Conservation (phyloP, 2,797 vertebrate species). For the Nothura maculosa region DNA sequence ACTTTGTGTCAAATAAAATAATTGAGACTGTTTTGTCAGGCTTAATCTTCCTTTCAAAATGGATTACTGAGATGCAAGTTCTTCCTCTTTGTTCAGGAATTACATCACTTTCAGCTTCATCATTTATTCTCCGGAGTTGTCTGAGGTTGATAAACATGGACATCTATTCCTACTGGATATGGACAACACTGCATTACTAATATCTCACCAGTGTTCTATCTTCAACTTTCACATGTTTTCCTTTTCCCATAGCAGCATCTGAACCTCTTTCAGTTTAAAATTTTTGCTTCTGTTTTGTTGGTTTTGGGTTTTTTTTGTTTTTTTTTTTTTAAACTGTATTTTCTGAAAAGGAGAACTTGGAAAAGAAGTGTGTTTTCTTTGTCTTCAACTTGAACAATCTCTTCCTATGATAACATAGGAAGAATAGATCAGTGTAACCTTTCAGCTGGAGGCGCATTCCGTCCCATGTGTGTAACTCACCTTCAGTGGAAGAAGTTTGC, state of each 20-base stretch:
- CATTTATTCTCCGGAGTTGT: not conserved
- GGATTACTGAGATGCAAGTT: slow-evolving; percentile 25
- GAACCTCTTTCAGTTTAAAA: not conserved
- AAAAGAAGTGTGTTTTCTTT: not conserved
- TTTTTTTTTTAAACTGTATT: not conserved
- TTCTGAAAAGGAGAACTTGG: not conserved
- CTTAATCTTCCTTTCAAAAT: slow-evolving; percentile 52
- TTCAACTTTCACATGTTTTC: not conserved
- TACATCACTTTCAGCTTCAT: slow-evolving; percentile 12
- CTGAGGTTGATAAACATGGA: slow-evolving; percentile 8
- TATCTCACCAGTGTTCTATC: not conserved
- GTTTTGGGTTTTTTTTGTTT: too few relatives aligned
- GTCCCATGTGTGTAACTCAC: not conserved
- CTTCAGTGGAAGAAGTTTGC: not conserved
- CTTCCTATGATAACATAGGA: not conserved
- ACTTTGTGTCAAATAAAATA: slow-evolving; percentile 62
- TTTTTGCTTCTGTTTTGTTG: too few relatives aligned
- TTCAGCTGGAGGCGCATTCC: not conserved
- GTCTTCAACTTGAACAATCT: not conserved
- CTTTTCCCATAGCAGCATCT: not conserved
- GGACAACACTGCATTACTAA: not conserved
- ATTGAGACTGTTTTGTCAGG: slow-evolving; percentile 51
- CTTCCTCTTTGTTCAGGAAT: slow-evolving; percentile 16
- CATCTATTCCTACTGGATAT: not conserved
- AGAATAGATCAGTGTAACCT: not conserved